A percentile compares a stretch with the other conserved stretches of the same genome.
Evolutionary conservation across 2,797 vertebrate species (phyloP).

Genomic region (Choloepus didactylus): DNA sequence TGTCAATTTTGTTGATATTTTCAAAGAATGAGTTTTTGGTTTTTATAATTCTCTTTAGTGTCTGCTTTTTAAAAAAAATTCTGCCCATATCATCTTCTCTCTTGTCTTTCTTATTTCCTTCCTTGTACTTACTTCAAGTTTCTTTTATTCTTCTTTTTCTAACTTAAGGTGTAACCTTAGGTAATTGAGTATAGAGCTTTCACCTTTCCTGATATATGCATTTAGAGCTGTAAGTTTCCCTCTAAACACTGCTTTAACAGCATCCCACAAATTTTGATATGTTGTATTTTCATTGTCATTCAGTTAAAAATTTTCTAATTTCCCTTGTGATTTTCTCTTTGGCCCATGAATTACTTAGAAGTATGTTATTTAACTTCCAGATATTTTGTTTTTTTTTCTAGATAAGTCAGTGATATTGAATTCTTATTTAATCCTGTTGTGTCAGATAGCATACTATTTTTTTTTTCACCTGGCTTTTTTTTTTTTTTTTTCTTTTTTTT

Average conservation of each 20-base stretch:
- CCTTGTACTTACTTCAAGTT: neutral
- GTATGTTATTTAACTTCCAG: neutral
- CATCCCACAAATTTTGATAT: neutral
- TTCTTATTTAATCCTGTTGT: neutral
- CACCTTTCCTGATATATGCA: neutral
- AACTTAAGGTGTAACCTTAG: neutral
- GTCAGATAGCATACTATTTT: neutral
- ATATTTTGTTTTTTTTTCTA: neutral
- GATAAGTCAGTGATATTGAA: neutral
- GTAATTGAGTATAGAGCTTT: neutral
- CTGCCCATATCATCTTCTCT: neutral
- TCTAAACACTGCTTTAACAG: neutral
- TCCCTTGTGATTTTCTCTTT: neutral
- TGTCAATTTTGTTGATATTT: neutral
- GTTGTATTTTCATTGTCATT: neutral
- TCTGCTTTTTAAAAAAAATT: neutral
- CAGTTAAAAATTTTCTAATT: neutral
- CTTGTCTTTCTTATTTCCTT: neutral
- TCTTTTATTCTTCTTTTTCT: neutral
- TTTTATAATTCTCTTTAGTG: neutral
- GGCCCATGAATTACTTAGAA: neutral
- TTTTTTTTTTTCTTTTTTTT: neutral
- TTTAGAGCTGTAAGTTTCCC: neutral
- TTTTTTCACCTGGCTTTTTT: conserved; percentile 15
- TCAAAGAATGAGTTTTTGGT: neutral